Evolutionary conservation across 2,113 vertebrate genomes (phyloP), one percentile per base, ranked within the genome.

Genomic region (Xyrauchen texanus): DNA sequence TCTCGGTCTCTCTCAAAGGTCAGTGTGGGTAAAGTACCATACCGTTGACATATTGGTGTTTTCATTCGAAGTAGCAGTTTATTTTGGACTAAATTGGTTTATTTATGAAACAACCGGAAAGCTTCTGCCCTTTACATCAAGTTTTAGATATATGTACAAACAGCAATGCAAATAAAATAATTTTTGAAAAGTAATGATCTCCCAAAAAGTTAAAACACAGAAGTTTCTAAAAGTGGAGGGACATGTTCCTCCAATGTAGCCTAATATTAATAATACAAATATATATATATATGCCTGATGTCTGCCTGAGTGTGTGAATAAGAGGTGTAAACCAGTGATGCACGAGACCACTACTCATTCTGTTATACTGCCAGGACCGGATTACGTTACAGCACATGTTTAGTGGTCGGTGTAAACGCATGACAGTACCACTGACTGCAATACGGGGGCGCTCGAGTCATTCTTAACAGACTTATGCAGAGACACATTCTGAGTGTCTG

Each of bases 391-490:
- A 5, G 4, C 11, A 13, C 55, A 13, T 13, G 55, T 58, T 34
- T n/a, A 49, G 12, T 2, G 46, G 8, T 34, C 7, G 45, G 45
- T 74, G 46, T 55, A 16, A 52, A 64, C 52, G 8, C 47, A 53
- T 44, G 0, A 44, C 16, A 64, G 60, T 77, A 42, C 61, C 63
- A 10, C 42, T 8, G 8, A 61, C 8, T 5, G 55, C 55, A 0
- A 60, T 71, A 63, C 78, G 81, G 78, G 81, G 81, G 77, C 77
- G 77, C 45, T 58, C 72, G 77, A 76, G 77, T 46, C 52, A 12
- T 76, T 76, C 52, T 66, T 7, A 70, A 51, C 45, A 15, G 73
- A 64, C 4, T 42, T 5, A 47, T 6, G 45, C 71, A 62, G 6
- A 21, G 3, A 10, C 7, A 12, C 55, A n/a, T 11, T 2, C 15